phyloP scores from a whole-genome alignment of 2,888 invertebrate genomes.

The Matsumyia berberina region DNA sequence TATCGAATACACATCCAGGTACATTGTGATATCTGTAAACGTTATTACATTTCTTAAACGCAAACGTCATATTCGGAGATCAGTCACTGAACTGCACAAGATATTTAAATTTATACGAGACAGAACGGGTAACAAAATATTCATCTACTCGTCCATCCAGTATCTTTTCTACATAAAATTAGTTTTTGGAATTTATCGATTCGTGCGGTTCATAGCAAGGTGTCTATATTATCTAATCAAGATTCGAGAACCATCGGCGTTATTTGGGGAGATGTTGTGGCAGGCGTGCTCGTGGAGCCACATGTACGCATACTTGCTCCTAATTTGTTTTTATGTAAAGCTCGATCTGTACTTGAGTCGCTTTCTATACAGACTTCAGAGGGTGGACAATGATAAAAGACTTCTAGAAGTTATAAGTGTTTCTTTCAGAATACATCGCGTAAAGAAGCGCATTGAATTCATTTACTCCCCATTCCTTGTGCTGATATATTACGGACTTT shows the following conservation, averaged over 20 bases:
- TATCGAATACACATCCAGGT: background rate
- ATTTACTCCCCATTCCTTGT: constrained; percentile 1
- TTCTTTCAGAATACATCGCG: background rate
- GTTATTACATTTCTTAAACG: background rate
- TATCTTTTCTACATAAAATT: background rate
- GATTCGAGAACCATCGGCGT: background rate
- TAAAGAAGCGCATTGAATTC: background rate
- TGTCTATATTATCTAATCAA: background rate
- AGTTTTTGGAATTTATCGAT: background rate
- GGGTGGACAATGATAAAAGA: background rate
- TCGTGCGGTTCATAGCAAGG: background rate
- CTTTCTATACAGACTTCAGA: too few relatives aligned
- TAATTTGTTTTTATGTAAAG: constrained; percentile 4
- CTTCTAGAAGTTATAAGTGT: background rate
- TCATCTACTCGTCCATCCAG: background rate
- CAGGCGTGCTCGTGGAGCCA: constrained; percentile 3
- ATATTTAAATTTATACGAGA: background rate
- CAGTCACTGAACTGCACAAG: background rate
- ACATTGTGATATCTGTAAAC: background rate
- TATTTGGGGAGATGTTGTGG: background rate
- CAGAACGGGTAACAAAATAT: background rate
- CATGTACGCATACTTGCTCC: background rate
- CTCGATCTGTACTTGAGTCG: background rate
- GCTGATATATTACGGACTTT: background rate
- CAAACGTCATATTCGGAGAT: background rate